Evolutionary conservation across 2,888 invertebrate species (phyloP), one percentile per base, ranked within the genome.

Genomic region (Belgica antarctica): DNA sequence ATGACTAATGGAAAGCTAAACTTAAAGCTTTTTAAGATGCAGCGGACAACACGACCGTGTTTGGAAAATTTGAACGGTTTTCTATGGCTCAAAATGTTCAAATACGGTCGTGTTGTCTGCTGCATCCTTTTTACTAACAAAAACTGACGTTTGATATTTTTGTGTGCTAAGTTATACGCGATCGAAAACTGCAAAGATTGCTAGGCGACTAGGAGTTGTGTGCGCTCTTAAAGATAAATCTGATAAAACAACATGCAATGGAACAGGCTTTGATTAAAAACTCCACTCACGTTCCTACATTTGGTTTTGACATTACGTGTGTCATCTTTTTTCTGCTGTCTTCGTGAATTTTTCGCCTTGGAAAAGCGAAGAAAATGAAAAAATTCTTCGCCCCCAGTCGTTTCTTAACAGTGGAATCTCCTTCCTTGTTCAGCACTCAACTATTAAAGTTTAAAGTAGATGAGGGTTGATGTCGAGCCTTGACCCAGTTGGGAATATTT

Each of bases 271-370:
- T 68, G 68, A 68, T 68, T 68, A 68, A 68, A 68, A 66, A 68
- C 24, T 27, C 68, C 31, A 46, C 12, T 68, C 68, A 68, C 68
- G 68, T 68, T 28, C 68, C 10, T 57, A 52, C 68, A 68, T 68
- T 68, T 68, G 68, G 68, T 68, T 68, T 68, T 68, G 68, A 57
- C 68, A 52, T 68, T 68, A 68, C 68, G 68, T 68, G 68, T 57
- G 57, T 68, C 68, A 68, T 68, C 52, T 47, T 57, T 68, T 65
- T 65, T 22, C 41, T 52, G 52, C 22, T 52, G 17, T 52, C 27
- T 68, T 24, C 31, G 52, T 57, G 34, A 47, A 52, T 57, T 57
- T 68, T 57, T n/a, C n/a, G n/a, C n/a, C n/a, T n/a, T n/a, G n/a
- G n/a, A n/a, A n/a, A n/a, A n/a, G n/a, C n/a, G n/a, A n/a, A n/a